phyloP scores from a whole-genome alignment of 1,140 invertebrate genomes.

The Dreissena polymorpha region DNA sequence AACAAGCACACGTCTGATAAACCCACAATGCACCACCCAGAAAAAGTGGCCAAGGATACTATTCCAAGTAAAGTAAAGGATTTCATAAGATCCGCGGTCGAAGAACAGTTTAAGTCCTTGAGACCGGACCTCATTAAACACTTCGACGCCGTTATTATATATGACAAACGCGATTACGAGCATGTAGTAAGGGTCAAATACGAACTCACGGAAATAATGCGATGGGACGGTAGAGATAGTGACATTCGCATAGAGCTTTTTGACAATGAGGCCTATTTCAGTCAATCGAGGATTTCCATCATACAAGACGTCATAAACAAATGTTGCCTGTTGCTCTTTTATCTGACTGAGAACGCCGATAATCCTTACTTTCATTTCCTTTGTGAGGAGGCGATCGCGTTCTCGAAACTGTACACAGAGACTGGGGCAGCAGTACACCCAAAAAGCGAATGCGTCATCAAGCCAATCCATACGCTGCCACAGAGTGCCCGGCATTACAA shows the following conservation, averaged over 20 bases:
- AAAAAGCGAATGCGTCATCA: background rate
- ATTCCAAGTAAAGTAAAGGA: no score
- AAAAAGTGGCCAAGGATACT: no score
- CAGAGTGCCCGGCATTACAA: background rate
- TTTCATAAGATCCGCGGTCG: no score
- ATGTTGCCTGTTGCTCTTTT: conserved; percentile 32
- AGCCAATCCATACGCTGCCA: background rate
- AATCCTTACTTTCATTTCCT: conserved; percentile 15
- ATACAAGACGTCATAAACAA: conserved; percentile 29
- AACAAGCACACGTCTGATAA: no score
- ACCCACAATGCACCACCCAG: no score
- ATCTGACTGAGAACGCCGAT: conserved; percentile 16
- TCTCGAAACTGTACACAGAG: background rate
- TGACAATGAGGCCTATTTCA: conserved; percentile 40
- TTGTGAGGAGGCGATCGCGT: conserved; percentile 28
- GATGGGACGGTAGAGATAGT: background rate
- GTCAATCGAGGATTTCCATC: conserved; percentile 21
- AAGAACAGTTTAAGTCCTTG: no score
- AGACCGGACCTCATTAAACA: no score
- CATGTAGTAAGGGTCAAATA: background rate
- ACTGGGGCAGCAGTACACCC: background rate
- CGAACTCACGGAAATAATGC: background rate
- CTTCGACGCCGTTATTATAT: conserved; percentile 45
- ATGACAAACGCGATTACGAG: conserved; percentile 40
- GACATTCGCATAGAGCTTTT: conserved; percentile 36